phyloP scores from a whole-genome alignment of 2,888 invertebrate species.

The Drosophila seclusa region DNA sequence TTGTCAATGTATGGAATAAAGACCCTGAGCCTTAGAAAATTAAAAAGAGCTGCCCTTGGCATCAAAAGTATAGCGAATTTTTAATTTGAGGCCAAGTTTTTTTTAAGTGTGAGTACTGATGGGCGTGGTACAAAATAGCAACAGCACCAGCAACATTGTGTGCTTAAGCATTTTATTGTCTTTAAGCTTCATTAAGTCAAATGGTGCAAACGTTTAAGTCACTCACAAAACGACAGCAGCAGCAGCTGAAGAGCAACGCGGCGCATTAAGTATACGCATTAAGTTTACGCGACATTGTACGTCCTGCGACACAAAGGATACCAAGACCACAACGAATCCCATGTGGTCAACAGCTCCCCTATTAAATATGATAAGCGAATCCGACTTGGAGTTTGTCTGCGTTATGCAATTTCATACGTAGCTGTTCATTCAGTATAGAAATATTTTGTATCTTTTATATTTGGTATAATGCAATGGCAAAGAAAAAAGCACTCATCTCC shows the following conservation, averaged over 20 bases:
- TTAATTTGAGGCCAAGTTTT: not conserved
- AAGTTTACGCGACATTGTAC: constrained; percentile 24
- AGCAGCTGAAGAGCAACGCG: constrained; percentile 31
- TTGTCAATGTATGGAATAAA: not conserved
- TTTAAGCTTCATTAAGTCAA: constrained; percentile 79
- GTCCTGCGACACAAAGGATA: not conserved
- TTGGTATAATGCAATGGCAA: not conserved
- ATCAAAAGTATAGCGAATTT: not conserved
- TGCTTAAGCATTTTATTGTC: constrained; percentile 78
- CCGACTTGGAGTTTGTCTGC: not conserved
- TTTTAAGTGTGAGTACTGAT: constrained; percentile 11
- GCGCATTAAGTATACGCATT: constrained; percentile 56
- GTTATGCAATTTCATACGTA: not conserved
- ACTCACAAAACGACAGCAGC: constrained; percentile 26
- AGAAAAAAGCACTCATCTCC: not conserved
- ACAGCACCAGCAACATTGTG: constrained; percentile 39
- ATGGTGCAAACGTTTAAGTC: constrained; percentile 69
- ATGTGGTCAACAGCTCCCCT: not conserved
- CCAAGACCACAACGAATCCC: not conserved
- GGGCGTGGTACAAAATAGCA: constrained; percentile 13
- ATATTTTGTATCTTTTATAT: not conserved
- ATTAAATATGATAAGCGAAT: constrained; percentile 1
- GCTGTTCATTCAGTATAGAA: not conserved
- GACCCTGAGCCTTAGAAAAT: too few species aligned
- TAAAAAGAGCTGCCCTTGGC: not conserved